Conservation (phyloP, 2,797 vertebrate genomes). For the Falco concolor region DNA sequence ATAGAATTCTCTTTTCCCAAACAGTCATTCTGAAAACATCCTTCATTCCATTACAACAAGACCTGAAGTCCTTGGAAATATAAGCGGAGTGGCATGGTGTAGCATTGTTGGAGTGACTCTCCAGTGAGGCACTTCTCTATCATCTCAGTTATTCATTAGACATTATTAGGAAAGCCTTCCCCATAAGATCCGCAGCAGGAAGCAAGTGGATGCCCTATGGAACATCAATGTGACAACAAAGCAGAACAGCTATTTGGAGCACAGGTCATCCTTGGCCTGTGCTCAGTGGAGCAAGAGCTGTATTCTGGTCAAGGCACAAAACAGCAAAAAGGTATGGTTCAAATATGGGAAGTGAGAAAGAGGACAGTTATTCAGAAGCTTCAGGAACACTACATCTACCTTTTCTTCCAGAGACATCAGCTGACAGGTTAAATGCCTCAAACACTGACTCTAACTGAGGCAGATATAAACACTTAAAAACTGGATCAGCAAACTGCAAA, state of each 20-base stretch:
- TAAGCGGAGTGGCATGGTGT: background rate
- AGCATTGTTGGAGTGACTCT: background rate
- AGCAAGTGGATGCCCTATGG: background rate
- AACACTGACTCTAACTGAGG: background rate
- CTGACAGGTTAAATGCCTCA: background rate
- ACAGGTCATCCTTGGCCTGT: background rate
- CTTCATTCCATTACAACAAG: background rate
- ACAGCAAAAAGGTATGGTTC: background rate
- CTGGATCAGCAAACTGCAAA: background rate
- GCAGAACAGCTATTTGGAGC: background rate
- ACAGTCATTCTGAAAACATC: background rate
- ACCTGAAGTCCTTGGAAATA: background rate
- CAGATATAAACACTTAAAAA: background rate
- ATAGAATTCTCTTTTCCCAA: background rate
- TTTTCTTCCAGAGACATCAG: background rate
- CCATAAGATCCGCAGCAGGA: background rate
- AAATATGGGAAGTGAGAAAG: background rate
- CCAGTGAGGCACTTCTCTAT: background rate
- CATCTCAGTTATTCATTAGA: conserved; percentile 47
- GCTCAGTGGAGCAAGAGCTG: background rate
- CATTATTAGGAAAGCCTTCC: background rate
- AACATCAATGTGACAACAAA: background rate
- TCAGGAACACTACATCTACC: background rate
- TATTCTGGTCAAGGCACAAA: background rate
- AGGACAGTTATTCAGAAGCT: background rate